Evolutionary conservation across 2,797 vertebrate species (phyloP).

Genomic region (Garrulus glandarius): DNA sequence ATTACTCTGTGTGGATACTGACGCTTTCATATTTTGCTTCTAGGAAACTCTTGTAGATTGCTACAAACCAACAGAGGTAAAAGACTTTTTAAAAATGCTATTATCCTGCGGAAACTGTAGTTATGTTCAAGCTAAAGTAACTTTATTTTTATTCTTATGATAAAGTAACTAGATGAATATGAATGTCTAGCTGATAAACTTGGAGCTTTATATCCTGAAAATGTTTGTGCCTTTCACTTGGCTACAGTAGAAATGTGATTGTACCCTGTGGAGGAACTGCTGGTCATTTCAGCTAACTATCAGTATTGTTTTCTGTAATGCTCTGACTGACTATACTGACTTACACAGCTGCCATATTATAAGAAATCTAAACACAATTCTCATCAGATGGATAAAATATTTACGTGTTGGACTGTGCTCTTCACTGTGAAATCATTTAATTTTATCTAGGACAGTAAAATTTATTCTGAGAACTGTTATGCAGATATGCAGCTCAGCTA

Average conservation of each 20-base stretch:
- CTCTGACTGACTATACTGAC: neutral
- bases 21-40: constrained; percentile 62
- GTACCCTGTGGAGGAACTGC: neutral
- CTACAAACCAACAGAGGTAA: constrained; percentile 96
- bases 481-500: neutral
- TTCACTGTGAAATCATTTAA: neutral
- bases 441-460: neutral
- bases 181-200: neutral
- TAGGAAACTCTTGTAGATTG: constrained; percentile 91
- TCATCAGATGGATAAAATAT: neutral
- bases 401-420: neutral
- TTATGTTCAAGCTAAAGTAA: neutral
- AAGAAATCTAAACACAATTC: neutral
- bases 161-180: neutral
- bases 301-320: neutral
- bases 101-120: neutral
- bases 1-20: constrained; percentile 43
- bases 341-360: neutral
- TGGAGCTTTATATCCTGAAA: neutral
- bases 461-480: neutral
- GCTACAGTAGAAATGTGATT: neutral
- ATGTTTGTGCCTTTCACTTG: neutral
- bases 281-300: neutral
- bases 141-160: neutral
- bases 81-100: constrained; percentile 55